Percentiles rank a stretch among this genome's conserved stretches.
phyloP scores from a whole-genome alignment of 2,113 vertebrate genomes.

The Leptobrachium ailaonicum region DNA sequence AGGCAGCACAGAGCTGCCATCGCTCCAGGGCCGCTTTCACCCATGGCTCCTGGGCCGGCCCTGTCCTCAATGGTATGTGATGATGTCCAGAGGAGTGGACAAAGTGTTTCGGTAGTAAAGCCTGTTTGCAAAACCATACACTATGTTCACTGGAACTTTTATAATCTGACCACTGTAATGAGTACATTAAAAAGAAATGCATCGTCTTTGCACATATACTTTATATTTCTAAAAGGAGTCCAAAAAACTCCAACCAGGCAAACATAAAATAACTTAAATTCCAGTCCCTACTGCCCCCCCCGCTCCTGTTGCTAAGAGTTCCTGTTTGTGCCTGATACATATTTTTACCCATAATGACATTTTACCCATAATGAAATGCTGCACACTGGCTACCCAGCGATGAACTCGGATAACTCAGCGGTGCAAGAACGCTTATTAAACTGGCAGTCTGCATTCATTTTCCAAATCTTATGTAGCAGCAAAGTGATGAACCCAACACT shows the following conservation, averaged over 20 bases:
- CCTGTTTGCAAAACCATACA: too few species aligned
- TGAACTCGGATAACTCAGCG: not conserved
- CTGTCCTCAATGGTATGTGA: too few species aligned
- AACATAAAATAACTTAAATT: not conserved
- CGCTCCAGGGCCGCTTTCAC: too few species aligned
- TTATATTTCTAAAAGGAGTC: not conserved
- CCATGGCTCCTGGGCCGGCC: too few species aligned
- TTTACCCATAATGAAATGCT: slow-evolving; percentile 8
- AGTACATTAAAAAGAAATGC: too few species aligned
- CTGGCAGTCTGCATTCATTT: not conserved
- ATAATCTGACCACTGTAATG: too few species aligned
- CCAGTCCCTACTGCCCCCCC: not conserved
- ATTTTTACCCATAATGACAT: not conserved
- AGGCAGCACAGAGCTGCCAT: too few species aligned
- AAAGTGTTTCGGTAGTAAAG: too few species aligned
- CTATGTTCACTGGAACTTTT: too few species aligned
- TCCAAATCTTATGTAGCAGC: not conserved
- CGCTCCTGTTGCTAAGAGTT: not conserved
- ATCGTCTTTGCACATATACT: too few species aligned
- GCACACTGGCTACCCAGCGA: not conserved
- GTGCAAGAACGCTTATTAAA: not conserved
- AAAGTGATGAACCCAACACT: not conserved
- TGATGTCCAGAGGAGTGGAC: too few species aligned
- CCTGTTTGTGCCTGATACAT: slow-evolving; percentile 2
- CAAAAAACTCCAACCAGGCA: slow-evolving; percentile 8